Evolutionary conservation across 1,140 invertebrate genomes (phyloP), one percentile per base, ranked within the genome.

Genomic region (Xylocopa sonorina): DNA sequence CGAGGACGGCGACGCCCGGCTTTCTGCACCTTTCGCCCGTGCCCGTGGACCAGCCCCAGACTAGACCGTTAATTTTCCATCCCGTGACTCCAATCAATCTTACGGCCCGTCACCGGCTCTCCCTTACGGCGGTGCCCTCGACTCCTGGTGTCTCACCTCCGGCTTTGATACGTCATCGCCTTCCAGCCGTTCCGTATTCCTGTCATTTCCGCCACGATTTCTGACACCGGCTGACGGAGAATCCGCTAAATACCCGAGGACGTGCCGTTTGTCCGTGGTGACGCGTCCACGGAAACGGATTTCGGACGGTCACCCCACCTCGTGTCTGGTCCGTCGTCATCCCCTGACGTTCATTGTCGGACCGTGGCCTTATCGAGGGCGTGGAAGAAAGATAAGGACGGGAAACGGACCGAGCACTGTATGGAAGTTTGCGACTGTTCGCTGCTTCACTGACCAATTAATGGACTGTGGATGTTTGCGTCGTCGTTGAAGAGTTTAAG

Each of bases 71-170:
- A 92, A 92, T 92, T 92, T 92, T 92, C 90, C 91, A 91, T 91
- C 90, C 85, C 90, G 90, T 91, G 90, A 91, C 91, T 91, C 89
- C 91, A 91, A 92, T 92, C 90, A 91, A 92, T 92, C 91, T 91
- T 92, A 86, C 88, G 73, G 72, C 78, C 81, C 89, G 91, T 91
- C 90, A 91, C 84, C 87, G 83, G 48, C 80, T 88, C 87, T 83
- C 87, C 81, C 84, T 88, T 86, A 86, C 84, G 64, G 63, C 66
- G 58, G 51, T 81, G 68, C 58, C 74, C 72, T 71, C 63, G 50
- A 63, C 64, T n/a, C n/a, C n/a, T n/a, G n/a, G n/a, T n/a, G 62
- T 84, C 76, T 55, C 73, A 79, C 85, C 73, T 83, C 67, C 32
- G 51, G 46, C 74, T 74, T 80, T 85, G 68, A 81, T 81, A 77